Evolutionary conservation across 2,888 invertebrate genomes (phyloP).

Genomic region (Eupithecia pulchellata): DNA sequence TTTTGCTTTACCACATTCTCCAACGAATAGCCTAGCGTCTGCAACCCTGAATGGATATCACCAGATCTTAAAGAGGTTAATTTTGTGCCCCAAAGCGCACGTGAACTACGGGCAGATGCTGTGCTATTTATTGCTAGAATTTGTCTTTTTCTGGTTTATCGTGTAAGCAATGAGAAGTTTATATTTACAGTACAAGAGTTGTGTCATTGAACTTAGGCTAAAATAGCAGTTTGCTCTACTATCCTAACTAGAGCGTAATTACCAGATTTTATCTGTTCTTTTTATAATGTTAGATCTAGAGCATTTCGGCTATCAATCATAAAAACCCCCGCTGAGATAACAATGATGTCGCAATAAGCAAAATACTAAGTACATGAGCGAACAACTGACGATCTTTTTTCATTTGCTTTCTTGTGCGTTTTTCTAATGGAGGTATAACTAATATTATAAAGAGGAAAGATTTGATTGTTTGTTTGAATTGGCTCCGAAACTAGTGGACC

Average conservation of each 20-base stretch:
- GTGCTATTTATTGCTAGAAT: background rate
- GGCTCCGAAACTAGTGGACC: too few relatives aligned
- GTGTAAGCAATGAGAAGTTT: background rate
- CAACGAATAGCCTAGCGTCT: background rate
- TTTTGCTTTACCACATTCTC: background rate
- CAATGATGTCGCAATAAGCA: background rate
- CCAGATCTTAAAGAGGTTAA: too few relatives aligned
- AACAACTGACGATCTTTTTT: too few relatives aligned
- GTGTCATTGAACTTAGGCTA: constrained; percentile 27
- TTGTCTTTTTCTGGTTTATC: background rate
- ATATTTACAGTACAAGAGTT: background rate
- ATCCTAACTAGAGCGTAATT: background rate
- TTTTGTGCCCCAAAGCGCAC: background rate
- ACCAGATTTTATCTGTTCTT: background rate
- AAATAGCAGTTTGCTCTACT: constrained; percentile 20
- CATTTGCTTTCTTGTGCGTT: too few relatives aligned
- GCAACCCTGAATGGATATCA: background rate
- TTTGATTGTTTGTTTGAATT: too few relatives aligned
- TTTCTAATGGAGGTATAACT: too few relatives aligned
- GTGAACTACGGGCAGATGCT: background rate
- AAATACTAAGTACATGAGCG: background rate
- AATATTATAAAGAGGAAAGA: too few relatives aligned
- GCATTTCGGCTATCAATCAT: constrained; percentile 22
- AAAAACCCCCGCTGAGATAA: constrained; percentile 29
- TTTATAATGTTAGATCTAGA: constrained; percentile 11